Conservation (phyloP, 2,888 invertebrate genomes). For the Drosophila anomalata region DNA sequence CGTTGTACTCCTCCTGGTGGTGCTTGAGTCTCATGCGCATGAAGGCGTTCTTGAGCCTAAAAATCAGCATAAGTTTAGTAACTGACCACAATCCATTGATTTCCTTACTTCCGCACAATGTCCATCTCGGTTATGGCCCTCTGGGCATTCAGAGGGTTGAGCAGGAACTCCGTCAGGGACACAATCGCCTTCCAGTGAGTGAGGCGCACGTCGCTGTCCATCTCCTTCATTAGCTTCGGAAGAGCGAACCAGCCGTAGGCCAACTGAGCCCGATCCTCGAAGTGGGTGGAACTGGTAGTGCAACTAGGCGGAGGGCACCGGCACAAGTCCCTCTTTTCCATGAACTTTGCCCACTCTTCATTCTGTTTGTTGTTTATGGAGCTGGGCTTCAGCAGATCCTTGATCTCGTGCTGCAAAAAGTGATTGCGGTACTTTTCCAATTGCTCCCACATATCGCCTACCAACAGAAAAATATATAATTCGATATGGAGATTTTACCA, state of each 20-base stretch:
- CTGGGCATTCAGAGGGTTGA: conserved; percentile 73
- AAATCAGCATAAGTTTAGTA: neutral
- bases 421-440: conserved; percentile 74
- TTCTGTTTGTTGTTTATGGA: conserved; percentile 55
- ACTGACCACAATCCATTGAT: neutral
- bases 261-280: conserved; percentile 68
- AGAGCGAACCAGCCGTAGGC: conserved; percentile 78
- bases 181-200: conserved; percentile 74
- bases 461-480: neutral
- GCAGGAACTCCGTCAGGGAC: conserved; percentile 72
- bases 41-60: conserved; percentile 64
- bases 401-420: conserved; percentile 70
- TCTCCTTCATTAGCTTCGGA: conserved; percentile 75
- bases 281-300: conserved; percentile 56
- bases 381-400: conserved; percentile 49
- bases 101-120: conserved; percentile 75
- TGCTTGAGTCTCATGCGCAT: conserved; percentile 52
- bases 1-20: conserved; percentile 42
- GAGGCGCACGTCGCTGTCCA: conserved; percentile 63
- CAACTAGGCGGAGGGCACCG: conserved; percentile 35
- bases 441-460: conserved; percentile 77
- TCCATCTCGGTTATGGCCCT: conserved; percentile 73
- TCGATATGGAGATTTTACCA: neutral
- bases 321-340: conserved; percentile 45
- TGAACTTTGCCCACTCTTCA: conserved; percentile 47